Evolutionary conservation across 2,888 invertebrate species (phyloP), one percentile per base, ranked within the genome.

Genomic region (Ectropis crepuscularia): DNA sequence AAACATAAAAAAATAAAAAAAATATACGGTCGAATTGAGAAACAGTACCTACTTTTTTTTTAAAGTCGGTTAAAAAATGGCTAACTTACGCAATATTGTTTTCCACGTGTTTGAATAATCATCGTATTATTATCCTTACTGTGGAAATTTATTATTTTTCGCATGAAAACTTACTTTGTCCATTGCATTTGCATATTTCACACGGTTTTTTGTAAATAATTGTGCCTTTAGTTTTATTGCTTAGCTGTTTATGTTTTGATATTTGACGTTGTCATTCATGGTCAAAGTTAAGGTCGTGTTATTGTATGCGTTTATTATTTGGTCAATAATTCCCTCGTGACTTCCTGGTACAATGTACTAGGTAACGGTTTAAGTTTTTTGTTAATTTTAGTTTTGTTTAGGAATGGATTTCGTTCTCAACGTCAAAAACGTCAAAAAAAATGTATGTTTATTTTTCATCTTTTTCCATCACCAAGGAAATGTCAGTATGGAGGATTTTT

Each of bases 161-260:
- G 10, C 41, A 6, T 10, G 28, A 51, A 51, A 37, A 38, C 41
- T 38, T 48, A 28, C 10, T 48, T 59, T 59, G 11, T 10, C 12
- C 6, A 59, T 39, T 51, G 53, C 45, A 53, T 60, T 53, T 46
- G 16, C 10, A 50, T 47, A 10, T 12, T 47, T n/a, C 49, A 61
- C 28, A 50, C 51, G 54, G 49, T 36, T 50, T 45, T 39, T 46
- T 39, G 39, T 12, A 37, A 10, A n/a, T 28, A 47, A 51, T 48
- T 45, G 57, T 48, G 47, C 39, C 12, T 49, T 12, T 11, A 7
- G 7, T 8, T 8, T 28, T 16, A 41, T 6, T 9, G 6, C 9
- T 6, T 16, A 16, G 16, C 16, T 28, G 16, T 5, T 8, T 6
- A 37, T 39, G 39, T 37, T 11, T 38, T 50, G 16, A 28, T 51